phyloP scores from a whole-genome alignment of 2,113 vertebrate species.

The Larimichthys polyactis region DNA sequence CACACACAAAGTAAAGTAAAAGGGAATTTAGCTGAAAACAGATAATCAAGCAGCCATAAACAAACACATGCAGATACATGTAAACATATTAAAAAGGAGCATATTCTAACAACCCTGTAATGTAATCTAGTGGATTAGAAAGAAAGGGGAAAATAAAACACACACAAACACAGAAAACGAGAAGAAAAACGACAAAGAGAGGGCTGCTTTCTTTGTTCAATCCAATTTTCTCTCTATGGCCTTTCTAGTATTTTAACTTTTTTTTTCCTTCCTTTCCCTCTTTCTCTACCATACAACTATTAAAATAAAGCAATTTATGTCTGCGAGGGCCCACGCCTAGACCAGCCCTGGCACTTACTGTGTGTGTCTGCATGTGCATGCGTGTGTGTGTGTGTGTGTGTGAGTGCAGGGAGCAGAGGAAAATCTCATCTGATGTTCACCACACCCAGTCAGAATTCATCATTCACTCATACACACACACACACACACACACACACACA shows the following conservation, averaged over 20 bases:
- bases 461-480: constrained; percentile 51
- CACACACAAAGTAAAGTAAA: constrained; percentile 1
- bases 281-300: constrained; percentile 76
- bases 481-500: constrained; percentile 45
- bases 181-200: background rate
- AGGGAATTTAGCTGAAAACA: constrained; percentile 29
- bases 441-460: constrained; percentile 83
- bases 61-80: constrained; percentile 44
- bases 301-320: constrained; percentile 84
- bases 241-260: constrained; percentile 61
- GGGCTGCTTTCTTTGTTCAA: constrained; percentile 33
- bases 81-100: constrained; percentile 51
- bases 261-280: constrained; percentile 37
- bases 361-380: constrained; percentile 42
- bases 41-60: constrained; percentile 37
- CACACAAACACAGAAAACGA: background rate
- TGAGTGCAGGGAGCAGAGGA: constrained; percentile 74
- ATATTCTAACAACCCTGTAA: constrained; percentile 20
- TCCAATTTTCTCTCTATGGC: constrained; percentile 56
- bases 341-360: constrained; percentile 73
- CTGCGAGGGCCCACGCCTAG: constrained; percentile 82
- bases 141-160: constrained; percentile 3
- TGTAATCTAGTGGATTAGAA: constrained; percentile 39
- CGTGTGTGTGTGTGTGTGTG: constrained; percentile 22
- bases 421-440: constrained; percentile 84